These are phyloP conservation scores for Cylindroiulus punctatus DNA, from an alignment of 2,888 invertebrate species.

Conservation along the genomic window DNA sequence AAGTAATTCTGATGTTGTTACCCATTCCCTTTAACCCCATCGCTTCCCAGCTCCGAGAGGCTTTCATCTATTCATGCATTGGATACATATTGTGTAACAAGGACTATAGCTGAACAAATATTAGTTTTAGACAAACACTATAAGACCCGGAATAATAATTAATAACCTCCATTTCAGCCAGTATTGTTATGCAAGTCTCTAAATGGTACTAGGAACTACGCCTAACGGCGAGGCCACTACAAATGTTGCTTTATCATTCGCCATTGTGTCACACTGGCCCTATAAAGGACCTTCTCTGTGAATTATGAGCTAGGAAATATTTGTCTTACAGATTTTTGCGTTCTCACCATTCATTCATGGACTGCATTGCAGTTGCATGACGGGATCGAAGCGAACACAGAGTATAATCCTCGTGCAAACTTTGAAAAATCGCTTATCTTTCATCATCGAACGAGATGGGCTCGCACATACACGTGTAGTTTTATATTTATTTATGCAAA, in stretches of 20 bases:
- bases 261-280: not conserved
- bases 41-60: no score
- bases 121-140: conserved; percentile 17
- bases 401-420: conserved; percentile 39
- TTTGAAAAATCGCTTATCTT: conserved; percentile 51
- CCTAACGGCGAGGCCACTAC: no score
- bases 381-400: not conserved
- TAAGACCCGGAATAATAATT: conserved; percentile 26
- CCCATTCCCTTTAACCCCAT: not conserved
- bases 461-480: not conserved
- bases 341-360: conserved; percentile 32
- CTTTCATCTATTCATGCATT: not conserved
- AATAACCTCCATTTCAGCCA: conserved; percentile 17
- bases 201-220: not conserved
- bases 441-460: conserved; percentile 2
- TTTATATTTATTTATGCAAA: conserved; percentile 35
- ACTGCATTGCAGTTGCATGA: not conserved
- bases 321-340: conserved; percentile 50
- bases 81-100: conserved; percentile 14
- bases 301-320: conserved; percentile 34
- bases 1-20: not conserved
- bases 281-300: conserved; percentile 9
- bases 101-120: conserved; percentile 4
- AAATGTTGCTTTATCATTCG: conserved; percentile 18
- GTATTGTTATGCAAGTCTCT: not conserved